phyloP scores from a whole-genome alignment of 2,888 invertebrate species.

The Amphiduros pacificus region DNA sequence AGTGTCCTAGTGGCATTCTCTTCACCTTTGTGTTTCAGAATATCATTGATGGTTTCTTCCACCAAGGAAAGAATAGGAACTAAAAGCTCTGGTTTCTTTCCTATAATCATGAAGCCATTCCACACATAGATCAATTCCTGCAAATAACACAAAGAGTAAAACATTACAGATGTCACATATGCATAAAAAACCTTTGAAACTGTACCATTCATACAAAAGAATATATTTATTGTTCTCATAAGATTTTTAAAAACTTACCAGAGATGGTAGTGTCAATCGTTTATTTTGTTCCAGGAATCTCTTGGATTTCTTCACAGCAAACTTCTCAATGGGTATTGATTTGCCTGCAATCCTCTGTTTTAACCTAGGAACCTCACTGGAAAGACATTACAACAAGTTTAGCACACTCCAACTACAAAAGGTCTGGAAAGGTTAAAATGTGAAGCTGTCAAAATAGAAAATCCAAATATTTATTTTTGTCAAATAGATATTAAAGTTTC shows the following conservation, averaged over 20 bases:
- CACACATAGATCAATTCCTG: constrained; percentile 86
- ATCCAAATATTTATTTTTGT: no score
- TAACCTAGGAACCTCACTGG: constrained; percentile 76
- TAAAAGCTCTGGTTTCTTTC: constrained; percentile 68
- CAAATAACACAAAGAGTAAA: constrained; percentile 17
- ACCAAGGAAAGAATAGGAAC: constrained; percentile 53
- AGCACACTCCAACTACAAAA: no score
- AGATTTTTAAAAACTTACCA: constrained; percentile 63
- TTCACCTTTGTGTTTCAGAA: constrained; percentile 46
- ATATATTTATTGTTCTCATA: no score
- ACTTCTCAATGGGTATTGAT: constrained; percentile 95
- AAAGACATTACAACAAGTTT: no score
- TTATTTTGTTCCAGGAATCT: constrained; percentile 77
- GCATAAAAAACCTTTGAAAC: no score
- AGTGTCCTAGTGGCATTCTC: no score
- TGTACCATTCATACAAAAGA: no score
- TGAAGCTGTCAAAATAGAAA: no score
- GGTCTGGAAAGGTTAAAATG: no score
- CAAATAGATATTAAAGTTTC: no score
- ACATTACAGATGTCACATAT: no score
- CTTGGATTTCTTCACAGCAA: constrained; percentile 82
- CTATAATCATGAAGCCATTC: constrained; percentile 86
- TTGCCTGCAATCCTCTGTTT: constrained; percentile 93
- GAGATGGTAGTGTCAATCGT: constrained; percentile 76
- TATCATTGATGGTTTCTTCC: constrained; percentile 54